phyloP scores from a whole-genome alignment of 2,113 vertebrate genomes.

The Heterochromis multidens region DNA sequence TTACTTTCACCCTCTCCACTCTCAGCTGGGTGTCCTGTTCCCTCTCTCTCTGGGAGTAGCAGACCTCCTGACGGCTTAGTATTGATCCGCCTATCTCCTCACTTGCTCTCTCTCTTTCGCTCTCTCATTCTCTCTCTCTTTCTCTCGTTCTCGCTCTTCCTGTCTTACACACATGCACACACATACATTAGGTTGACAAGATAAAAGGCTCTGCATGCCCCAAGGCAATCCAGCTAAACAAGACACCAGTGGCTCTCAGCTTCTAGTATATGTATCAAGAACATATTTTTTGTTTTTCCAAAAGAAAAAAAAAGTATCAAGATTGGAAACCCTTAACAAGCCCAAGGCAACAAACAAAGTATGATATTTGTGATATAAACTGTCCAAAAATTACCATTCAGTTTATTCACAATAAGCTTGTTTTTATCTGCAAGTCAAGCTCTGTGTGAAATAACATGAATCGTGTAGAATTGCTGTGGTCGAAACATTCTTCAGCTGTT shows the following conservation, averaged over 20 bases:
- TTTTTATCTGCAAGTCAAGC: slow-evolving; percentile 25
- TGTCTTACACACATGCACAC: neutral
- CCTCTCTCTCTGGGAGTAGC: slow-evolving; percentile 67
- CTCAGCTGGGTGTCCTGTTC: slow-evolving; percentile 69
- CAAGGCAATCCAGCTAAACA: slow-evolving; percentile 63
- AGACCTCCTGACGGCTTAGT: slow-evolving; percentile 74
- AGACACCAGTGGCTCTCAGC: slow-evolving; percentile 56
- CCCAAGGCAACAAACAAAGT: slow-evolving; percentile 3
- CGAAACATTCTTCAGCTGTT: slow-evolving; percentile 41
- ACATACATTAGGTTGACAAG: slow-evolving; percentile 66
- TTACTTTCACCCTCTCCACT: slow-evolving; percentile 30
- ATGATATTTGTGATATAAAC: slow-evolving; percentile 18
- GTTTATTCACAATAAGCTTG: slow-evolving; percentile 35
- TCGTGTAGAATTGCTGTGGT: neutral
- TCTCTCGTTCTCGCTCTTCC: neutral
- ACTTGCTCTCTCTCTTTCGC: slow-evolving; percentile 20
- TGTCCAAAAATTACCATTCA: slow-evolving; percentile 14
- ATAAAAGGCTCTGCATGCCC: slow-evolving; percentile 70
- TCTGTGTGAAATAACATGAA: slow-evolving; percentile 1
- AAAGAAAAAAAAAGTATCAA: neutral
- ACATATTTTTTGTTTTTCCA: neutral
- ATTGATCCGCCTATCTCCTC: slow-evolving; percentile 67
- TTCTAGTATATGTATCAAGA: slow-evolving; percentile 22
- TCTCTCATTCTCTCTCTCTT: neutral
- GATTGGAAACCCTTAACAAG: slow-evolving; percentile 51